phyloP scores from a whole-genome alignment of 2,888 invertebrate genomes.

The Lysandra coridon region DNA sequence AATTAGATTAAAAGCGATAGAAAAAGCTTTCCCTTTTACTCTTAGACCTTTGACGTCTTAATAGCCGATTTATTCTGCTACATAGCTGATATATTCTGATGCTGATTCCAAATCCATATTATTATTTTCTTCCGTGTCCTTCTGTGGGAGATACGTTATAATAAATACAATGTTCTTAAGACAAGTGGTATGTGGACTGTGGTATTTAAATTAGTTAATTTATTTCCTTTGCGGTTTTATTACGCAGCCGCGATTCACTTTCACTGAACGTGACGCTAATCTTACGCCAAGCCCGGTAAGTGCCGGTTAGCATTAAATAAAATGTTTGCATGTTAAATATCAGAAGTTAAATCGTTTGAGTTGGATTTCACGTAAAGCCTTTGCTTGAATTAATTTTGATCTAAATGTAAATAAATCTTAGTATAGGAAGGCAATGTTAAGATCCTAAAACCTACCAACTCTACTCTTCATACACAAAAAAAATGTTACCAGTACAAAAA shows the following conservation, averaged over 20 bases:
- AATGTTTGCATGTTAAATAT: not conserved
- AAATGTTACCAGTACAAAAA: not conserved
- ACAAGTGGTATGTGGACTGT: not conserved
- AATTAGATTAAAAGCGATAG: no score
- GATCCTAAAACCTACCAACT: no score
- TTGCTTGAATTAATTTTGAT: not conserved
- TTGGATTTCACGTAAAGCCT: not conserved
- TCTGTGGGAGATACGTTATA: not conserved
- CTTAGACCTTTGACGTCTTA: no score
- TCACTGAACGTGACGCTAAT: not conserved
- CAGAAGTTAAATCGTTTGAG: not conserved
- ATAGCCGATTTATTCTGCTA: no score
- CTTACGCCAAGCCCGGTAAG: not conserved
- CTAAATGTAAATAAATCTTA: no score
- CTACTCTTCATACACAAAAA: no score
- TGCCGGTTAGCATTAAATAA: not conserved
- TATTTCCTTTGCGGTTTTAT: conserved; percentile 11
- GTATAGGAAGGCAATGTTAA: no score
- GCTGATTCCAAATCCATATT: no score
- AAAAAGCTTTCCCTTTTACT: no score
- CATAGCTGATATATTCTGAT: no score
- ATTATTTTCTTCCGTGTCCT: not conserved
- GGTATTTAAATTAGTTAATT: conserved; percentile 1
- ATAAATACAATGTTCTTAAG: not conserved
- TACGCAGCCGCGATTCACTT: conserved; percentile 12